Evolutionary conservation across 92 coral and sea anemone species (phyloP).

Genomic region (Heteractis magnifica): DNA sequence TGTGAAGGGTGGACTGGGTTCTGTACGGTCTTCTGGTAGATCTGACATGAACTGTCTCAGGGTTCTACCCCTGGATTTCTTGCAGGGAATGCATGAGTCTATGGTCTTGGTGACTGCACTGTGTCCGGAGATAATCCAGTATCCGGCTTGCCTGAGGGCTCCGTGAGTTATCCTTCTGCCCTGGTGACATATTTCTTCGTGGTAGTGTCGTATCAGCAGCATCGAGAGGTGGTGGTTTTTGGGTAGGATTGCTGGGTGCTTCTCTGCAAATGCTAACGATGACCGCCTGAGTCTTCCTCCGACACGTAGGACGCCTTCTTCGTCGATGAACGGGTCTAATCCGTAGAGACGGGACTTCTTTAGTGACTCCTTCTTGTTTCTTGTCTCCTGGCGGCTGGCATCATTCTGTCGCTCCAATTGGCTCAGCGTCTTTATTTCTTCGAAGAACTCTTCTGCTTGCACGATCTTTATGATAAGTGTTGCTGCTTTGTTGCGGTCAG

Average conservation of each 20-base stretch:
- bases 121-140: constrained; percentile 35
- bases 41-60: constrained; percentile 3
- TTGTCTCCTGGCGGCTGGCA: neutral
- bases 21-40: constrained; percentile 10
- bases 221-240: constrained; percentile 28
- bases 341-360: constrained; percentile 12
- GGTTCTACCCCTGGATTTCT: neutral
- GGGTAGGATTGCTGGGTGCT: constrained; percentile 37
- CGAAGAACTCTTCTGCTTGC: neutral
- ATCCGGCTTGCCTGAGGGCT: constrained; percentile 39
- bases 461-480: neutral
- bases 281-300: constrained; percentile 35
- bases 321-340: constrained; percentile 35
- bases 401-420: neutral
- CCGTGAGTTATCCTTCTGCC: constrained; percentile 26
- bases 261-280: constrained; percentile 14
- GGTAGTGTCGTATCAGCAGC: constrained; percentile 28
- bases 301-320: constrained; percentile 31
- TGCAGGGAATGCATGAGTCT: constrained; percentile 23
- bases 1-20: constrained; percentile 6
- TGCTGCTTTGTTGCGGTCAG: neutral
- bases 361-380: neutral
- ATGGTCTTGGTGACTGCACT: constrained; percentile 28
- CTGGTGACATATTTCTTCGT: constrained; percentile 19
- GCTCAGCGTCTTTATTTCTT: neutral